Percentiles rank a stretch among this genome's conserved stretches.
phyloP scores from a whole-genome alignment of 37 sponge, comb jelly and placozoan genomes.

The Aplysina aerophoba region DNA sequence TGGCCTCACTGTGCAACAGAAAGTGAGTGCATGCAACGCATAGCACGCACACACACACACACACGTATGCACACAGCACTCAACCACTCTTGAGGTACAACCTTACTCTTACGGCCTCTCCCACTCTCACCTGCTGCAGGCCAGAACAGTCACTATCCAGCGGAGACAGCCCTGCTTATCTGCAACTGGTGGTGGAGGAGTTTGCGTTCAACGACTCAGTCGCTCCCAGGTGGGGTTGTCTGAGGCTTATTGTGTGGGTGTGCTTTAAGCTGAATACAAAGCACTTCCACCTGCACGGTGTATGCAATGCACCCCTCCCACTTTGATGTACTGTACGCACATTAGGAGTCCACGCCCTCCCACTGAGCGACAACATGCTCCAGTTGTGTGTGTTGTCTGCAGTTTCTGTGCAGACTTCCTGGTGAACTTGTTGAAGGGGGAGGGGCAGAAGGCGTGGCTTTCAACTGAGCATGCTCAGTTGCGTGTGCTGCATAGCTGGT shows the following conservation, averaged over 20 bases:
- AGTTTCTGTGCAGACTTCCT: slow-evolving; percentile 20
- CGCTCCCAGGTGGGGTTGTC: slow-evolving; percentile 13
- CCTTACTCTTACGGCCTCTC: neutral
- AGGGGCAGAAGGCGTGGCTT: neutral
- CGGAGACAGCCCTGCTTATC: neutral
- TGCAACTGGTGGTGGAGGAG: slow-evolving; percentile 13
- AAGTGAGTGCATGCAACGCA: neutral
- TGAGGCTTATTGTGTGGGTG: neutral
- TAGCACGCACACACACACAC: neutral
- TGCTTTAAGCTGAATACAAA: neutral
- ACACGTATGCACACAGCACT: neutral
- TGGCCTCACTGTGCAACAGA: too few species aligned
- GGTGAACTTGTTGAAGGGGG: slow-evolving; percentile 19
- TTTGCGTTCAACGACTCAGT: slow-evolving; percentile 22
- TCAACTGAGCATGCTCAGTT: slow-evolving; percentile 37
- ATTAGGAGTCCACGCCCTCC: neutral
- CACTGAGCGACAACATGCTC: neutral
- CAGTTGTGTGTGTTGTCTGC: neutral
- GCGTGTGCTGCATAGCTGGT: slow-evolving; percentile 48
- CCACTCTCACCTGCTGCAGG: neutral
- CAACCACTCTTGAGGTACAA: neutral
- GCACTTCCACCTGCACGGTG: too few species aligned
- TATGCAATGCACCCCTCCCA: neutral
- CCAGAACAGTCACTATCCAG: neutral
- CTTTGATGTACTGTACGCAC: too few species aligned